Base-by-base conservation (phyloP, 2,888 invertebrate genomes). In the Cantharis flavilabris region DNA sequence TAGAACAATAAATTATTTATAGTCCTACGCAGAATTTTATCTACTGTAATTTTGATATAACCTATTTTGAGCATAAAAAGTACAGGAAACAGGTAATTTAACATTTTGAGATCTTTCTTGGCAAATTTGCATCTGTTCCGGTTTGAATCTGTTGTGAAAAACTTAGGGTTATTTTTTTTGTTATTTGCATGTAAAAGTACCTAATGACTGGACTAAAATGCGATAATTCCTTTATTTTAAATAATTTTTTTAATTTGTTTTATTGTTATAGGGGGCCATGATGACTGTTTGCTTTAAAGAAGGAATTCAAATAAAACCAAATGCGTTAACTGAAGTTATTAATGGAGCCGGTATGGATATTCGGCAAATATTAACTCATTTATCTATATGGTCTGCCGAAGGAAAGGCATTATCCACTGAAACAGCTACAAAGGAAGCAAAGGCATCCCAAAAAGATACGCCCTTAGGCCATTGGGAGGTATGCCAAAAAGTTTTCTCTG, bases 381-480 rank as follows among this genome's bases (percentile, higher is more conserved):
- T 99, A 76, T 94, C 96, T 0, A 89, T 99, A 90, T 93, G 95
- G 90, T 92, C 94, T 10, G 92, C 93, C 0, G 90, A 89, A 69
- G 89, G 91, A 1, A 90, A 90, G 49, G 86, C 88, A 1, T 81
- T 92, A 23, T 89, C 91, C 11, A 85, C 88, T 0, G 92, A 92
- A 28, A 88, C 85, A 14, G 90, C 90, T 62, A 87, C 91, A 63
- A 88, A 89, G 11, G 92, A 92, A 82, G 91, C 93, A 1, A 88
- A 90, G 23, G 89, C 88, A 3, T 90, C 92, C 0, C 93, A 93
- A 85, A 99, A 98, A 86, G 96, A 98, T 88, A 88, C 96, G 13
- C 94, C 95, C 88, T 87, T 98, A 88, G 97, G 97, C 1, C 97
- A 97, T 0, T 99, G 98, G 96, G 98, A 98, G 81, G 97, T 97